phyloP scores from a whole-genome alignment of 2,113 vertebrate species.

The Vulpes ferrilata region DNA sequence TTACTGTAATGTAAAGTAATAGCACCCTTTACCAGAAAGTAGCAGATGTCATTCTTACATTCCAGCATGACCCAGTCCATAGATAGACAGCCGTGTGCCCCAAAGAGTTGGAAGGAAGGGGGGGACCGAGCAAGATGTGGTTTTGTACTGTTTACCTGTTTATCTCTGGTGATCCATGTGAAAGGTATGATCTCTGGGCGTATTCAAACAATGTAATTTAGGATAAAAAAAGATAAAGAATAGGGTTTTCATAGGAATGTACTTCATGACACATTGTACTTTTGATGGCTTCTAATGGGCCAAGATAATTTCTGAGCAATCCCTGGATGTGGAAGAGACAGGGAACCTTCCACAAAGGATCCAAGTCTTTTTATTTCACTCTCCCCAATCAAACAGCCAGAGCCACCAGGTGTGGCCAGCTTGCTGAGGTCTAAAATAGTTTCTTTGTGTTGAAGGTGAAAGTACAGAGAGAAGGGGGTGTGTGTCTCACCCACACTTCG shows the following conservation, averaged over 20 bases:
- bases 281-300: background rate
- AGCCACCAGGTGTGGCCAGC: background rate
- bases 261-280: background rate
- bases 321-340: background rate
- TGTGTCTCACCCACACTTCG: too few relatives aligned
- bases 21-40: background rate
- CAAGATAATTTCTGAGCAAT: slow-evolving; percentile 23
- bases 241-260: background rate
- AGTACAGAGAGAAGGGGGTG: background rate
- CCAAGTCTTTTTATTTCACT: background rate
- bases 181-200: background rate
- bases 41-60: too few relatives aligned
- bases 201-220: background rate
- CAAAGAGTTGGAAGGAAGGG: accelerated
- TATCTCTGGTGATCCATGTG: background rate
- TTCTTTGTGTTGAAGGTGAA: background rate
- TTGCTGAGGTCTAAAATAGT: background rate
- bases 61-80: background rate
- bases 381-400: background rate
- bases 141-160: background rate
- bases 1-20: background rate
- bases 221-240: background rate
- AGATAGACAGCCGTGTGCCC: background rate
- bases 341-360: background rate
- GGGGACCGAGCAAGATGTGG: background rate